Conservation (phyloP, 1,140 invertebrate genomes). For the Macrocentrus cingulum region DNA sequence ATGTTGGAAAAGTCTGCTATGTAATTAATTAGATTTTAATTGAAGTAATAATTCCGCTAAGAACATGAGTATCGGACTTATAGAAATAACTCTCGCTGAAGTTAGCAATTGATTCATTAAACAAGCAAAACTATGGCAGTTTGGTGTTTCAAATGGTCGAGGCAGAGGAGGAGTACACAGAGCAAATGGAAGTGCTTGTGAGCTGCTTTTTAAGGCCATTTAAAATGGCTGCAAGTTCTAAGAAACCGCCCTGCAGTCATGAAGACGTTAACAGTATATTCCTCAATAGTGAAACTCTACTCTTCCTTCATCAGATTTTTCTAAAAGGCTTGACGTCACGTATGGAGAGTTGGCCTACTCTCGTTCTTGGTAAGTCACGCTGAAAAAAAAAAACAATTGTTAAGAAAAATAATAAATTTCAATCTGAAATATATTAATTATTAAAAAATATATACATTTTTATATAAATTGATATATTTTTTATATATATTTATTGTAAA, state of each 20-base stretch:
- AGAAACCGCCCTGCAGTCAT: constrained; percentile 90
- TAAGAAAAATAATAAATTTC: not conserved
- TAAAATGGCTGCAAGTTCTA: constrained; percentile 92
- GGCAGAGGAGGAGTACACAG: constrained; percentile 88
- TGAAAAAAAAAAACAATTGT: not conserved
- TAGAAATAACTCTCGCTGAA: no score
- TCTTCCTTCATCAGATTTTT: constrained; percentile 95
- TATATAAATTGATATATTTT: not conserved
- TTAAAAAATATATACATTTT: not conserved
- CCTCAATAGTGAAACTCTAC: constrained; percentile 89
- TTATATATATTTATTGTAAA: no score
- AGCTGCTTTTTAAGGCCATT: constrained; percentile 91
- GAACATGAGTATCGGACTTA: no score
- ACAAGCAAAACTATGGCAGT: no score
- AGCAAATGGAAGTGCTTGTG: constrained; percentile 88
- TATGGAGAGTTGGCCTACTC: constrained; percentile 91
- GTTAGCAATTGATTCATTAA: no score
- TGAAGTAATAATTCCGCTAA: no score
- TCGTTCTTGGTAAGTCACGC: constrained; percentile 78
- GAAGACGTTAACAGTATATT: constrained; percentile 96
- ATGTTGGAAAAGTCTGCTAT: no score
- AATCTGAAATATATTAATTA: no score
- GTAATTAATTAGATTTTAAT: no score
- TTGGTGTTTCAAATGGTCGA: constrained; percentile 92
- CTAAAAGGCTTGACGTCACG: constrained; percentile 89